A percentile compares a stretch with the other conserved stretches of the same genome.
These are phyloP conservation scores for Ceratotherium simum DNA, from an alignment of 2,113 vertebrate species.

Conservation along the genomic window DNA sequence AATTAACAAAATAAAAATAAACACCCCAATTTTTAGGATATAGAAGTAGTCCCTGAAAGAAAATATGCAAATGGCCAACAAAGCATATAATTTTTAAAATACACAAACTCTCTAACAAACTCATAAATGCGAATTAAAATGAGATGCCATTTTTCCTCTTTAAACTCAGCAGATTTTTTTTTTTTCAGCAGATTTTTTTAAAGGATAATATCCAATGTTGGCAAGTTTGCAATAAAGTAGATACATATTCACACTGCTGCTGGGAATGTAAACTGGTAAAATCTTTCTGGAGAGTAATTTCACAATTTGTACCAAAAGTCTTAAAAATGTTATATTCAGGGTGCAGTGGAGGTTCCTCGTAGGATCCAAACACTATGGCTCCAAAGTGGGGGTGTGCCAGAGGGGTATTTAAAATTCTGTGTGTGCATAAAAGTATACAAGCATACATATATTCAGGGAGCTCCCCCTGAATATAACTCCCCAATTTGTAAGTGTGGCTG, in stretches of 20 bases:
- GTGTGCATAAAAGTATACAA: rapidly evolving
- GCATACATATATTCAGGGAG: too few species aligned
- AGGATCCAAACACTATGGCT: too few species aligned
- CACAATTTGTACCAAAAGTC: not conserved
- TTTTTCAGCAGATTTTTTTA: not conserved
- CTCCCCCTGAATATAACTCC: too few species aligned
- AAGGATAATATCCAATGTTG: not conserved
- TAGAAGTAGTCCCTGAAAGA: not conserved
- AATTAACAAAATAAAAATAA: constrained; percentile 28
- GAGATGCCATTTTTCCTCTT: not conserved
- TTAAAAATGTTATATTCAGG: not conserved
- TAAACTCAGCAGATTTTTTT: not conserved
- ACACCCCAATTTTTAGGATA: not conserved
- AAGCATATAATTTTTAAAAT: not conserved
- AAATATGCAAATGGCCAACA: not conserved
- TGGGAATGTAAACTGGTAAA: not conserved
- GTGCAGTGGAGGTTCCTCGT: not conserved
- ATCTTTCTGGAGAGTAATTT: not conserved
- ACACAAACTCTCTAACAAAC: not conserved
- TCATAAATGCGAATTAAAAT: constrained; percentile 23
- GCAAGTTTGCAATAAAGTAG: not conserved
- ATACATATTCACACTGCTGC: not conserved
- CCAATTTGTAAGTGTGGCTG: not conserved
- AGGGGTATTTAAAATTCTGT: not conserved
- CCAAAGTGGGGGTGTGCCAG: not conserved